These are phyloP conservation scores for Metalampra italica DNA, from an alignment of 2,888 invertebrate species.

Conservation along the genomic window DNA sequence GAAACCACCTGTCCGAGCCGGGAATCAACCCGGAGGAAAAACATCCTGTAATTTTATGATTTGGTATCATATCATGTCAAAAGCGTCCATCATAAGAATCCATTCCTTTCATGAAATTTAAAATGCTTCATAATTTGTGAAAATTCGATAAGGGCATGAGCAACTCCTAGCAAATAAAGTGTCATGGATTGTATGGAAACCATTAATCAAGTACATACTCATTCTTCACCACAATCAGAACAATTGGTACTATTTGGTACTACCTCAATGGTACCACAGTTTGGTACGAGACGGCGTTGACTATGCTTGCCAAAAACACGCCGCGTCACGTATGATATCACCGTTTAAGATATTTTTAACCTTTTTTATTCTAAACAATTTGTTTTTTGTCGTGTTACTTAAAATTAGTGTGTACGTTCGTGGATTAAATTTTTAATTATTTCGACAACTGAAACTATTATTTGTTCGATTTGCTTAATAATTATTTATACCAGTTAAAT, in stretches of 20 bases:
- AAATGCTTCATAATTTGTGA: neutral
- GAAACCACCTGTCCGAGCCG: too few species aligned
- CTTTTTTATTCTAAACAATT: neutral
- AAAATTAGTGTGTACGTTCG: neutral
- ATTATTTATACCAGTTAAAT: too few species aligned
- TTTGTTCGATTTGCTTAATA: too few species aligned
- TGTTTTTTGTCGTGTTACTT: too few species aligned
- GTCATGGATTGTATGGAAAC: neutral
- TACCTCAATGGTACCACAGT: neutral
- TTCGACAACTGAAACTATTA: too few species aligned
- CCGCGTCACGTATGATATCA: conserved; percentile 1
- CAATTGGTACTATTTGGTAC: conserved; percentile 7
- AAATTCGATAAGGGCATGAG: neutral
- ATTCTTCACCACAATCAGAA: conserved; percentile 8
- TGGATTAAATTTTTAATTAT: neutral
- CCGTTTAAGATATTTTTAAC: neutral
- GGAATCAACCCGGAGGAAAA: too few species aligned
- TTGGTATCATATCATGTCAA: too few species aligned
- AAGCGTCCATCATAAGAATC: too few species aligned
- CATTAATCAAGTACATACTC: conserved; percentile 8
- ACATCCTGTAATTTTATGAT: too few species aligned
- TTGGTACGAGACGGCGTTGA: conserved; percentile 5
- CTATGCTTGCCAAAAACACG: conserved; percentile 1
- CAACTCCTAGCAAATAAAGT: neutral
- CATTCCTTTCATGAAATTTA: too few species aligned